phyloP scores from a whole-genome alignment of 2,888 invertebrate species.

The Linyphia triangularis region DNA sequence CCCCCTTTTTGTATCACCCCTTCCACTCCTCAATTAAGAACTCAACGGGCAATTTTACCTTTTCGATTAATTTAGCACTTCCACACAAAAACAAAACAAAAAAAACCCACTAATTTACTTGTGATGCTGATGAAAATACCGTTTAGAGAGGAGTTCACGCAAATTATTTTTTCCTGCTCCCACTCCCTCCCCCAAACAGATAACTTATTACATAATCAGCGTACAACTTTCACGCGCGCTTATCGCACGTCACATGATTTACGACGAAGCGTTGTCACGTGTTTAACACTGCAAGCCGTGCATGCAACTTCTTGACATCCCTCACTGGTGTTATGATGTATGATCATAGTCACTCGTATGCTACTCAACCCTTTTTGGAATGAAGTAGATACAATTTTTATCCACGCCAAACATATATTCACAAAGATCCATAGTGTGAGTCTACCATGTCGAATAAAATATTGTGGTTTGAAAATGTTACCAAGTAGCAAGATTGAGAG shows the following conservation, averaged over 20 bases:
- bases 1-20: background rate
- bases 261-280: slow-evolving; percentile 45
- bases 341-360: too few relatives aligned
- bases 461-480: too few relatives aligned
- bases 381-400: too few relatives aligned
- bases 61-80: slow-evolving; percentile 54
- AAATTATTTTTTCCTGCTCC: background rate
- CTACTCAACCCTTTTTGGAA: too few relatives aligned
- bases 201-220: slow-evolving; percentile 71
- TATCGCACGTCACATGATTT: slow-evolving; percentile 48
- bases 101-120: slow-evolving; percentile 52
- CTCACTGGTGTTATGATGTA: slow-evolving; percentile 59
- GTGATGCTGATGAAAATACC: slow-evolving; percentile 70
- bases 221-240: slow-evolving; percentile 59
- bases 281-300: slow-evolving; percentile 54
- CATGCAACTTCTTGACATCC: slow-evolving; percentile 51
- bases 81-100: background rate
- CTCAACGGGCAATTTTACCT: slow-evolving; percentile 29
- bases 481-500: too few relatives aligned
- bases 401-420: too few relatives aligned
- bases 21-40: background rate
- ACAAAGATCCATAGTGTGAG: too few relatives aligned
- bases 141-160: slow-evolving; percentile 59
- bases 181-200: slow-evolving; percentile 7
- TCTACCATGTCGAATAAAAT: too few relatives aligned